Evolutionary conservation across 2,888 invertebrate genomes (phyloP).

Genomic region (Timema cristinae): DNA sequence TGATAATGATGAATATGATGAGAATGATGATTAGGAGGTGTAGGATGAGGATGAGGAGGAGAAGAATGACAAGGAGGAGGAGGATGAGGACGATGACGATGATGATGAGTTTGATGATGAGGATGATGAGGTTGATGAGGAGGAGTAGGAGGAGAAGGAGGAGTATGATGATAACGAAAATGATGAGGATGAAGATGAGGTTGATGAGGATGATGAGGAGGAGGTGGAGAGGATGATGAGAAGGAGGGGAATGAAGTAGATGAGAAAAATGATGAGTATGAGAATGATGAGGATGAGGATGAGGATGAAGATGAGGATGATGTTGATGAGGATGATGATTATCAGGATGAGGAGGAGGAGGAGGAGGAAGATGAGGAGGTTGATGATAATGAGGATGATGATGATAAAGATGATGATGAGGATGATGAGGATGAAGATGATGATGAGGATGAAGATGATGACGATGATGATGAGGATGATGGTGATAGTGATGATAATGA

Average conservation of each 20-base stretch:
- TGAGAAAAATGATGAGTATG: too few relatives aligned
- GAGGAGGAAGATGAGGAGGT: too few relatives aligned
- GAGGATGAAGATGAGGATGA: not conserved
- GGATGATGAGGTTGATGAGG: not conserved
- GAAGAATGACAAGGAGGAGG: constrained; percentile 10
- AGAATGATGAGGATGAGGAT: too few relatives aligned
- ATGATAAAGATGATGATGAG: too few relatives aligned
- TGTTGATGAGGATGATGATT: too few relatives aligned
- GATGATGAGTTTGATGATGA: not conserved
- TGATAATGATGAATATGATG: not conserved
- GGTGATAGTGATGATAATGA: too few relatives aligned
- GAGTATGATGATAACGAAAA: constrained; percentile 18
- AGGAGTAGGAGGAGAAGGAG: not conserved
- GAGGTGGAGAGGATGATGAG: constrained; percentile 24
- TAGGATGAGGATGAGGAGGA: constrained; percentile 9
- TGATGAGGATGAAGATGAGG: constrained; percentile 25
- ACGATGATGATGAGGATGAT: too few relatives aligned
- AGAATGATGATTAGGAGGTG: constrained; percentile 5
- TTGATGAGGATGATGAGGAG: too few relatives aligned
- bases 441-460: constrained; percentile 21
- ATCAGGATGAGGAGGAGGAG: too few relatives aligned
- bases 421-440: constrained; percentile 5
- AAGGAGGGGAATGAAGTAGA: too few relatives aligned
- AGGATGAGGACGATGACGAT: constrained; percentile 16
- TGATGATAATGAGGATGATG: too few relatives aligned